A percentile compares a stretch with the other conserved stretches of the same genome.
Conservation (phyloP, 2,113 vertebrate species). For the Orthonyx spaldingii region DNA sequence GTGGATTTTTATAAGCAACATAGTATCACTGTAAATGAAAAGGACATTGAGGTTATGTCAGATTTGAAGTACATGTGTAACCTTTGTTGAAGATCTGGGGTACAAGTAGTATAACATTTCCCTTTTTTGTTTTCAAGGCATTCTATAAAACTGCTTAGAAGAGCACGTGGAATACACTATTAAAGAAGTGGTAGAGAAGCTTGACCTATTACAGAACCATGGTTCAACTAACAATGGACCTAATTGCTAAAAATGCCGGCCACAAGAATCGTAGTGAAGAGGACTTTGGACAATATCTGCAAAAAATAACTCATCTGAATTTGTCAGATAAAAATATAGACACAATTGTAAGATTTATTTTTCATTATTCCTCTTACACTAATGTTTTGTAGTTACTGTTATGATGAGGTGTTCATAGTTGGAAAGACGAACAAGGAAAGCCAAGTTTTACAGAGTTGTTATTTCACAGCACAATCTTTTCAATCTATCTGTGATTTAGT, state of each 20-base stretch:
- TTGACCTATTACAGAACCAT: conserved; percentile 63
- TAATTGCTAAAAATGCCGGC: conserved; percentile 81
- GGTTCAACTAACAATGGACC: conserved; percentile 82
- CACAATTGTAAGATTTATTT: conserved; percentile 80
- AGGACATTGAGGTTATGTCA: not conserved
- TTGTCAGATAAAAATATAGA: conserved; percentile 89
- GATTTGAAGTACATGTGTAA: not conserved
- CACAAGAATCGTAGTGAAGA: conserved; percentile 77
- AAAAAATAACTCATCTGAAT: conserved; percentile 89
- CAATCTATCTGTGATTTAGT: conserved; percentile 19
- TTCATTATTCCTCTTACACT: not conserved
- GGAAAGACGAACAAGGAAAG: not conserved
- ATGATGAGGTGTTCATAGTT: not conserved
- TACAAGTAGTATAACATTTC: not conserved
- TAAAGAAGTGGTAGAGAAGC: not conserved
- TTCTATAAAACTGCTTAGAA: not conserved
- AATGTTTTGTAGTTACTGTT: not conserved
- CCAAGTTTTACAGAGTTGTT: not conserved
- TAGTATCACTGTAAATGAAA: not conserved
- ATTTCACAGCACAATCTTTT: not conserved
- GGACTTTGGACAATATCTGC: conserved; percentile 75
- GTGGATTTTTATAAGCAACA: not conserved
- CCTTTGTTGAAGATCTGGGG: not conserved
- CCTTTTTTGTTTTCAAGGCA: conserved; percentile 40
- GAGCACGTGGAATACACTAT: not conserved